These are phyloP conservation scores for Notothenia rossii DNA, from an alignment of 2,113 vertebrate genomes.

Conservation along the genomic window DNA sequence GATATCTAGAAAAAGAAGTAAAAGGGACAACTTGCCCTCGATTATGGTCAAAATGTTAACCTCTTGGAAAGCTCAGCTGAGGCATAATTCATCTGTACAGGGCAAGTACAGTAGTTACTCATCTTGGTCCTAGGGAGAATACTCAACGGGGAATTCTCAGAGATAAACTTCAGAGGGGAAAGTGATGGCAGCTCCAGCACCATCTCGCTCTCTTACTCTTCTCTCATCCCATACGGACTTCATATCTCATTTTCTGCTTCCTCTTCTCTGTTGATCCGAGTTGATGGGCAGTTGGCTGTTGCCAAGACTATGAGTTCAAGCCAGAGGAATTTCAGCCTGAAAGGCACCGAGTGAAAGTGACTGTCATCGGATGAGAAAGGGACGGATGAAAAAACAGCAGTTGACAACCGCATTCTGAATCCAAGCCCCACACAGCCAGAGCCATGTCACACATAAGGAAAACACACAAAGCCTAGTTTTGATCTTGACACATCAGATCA, in stretches of 20 bases:
- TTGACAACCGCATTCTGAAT: constrained; percentile 60
- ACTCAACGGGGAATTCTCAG: constrained; percentile 5
- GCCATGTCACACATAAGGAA: constrained; percentile 50
- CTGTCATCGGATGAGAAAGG: constrained; percentile 60
- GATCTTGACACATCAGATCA: constrained; percentile 27
- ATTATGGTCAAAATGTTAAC: background rate
- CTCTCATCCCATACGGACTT: constrained; percentile 29
- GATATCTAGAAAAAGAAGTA: background rate
- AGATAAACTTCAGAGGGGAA: constrained; percentile 19
- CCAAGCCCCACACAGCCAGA: constrained; percentile 33
- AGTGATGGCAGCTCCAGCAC: constrained; percentile 11
- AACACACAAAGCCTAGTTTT: constrained; percentile 43
- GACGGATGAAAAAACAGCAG: constrained; percentile 35
- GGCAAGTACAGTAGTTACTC: background rate
- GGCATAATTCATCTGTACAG: background rate
- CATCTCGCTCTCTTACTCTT: constrained; percentile 15
- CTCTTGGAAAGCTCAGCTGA: background rate
- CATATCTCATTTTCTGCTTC: constrained; percentile 66
- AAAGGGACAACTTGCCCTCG: background rate
- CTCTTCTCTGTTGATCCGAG: constrained; percentile 46
- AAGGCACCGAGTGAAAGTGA: constrained; percentile 71
- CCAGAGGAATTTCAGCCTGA: constrained; percentile 76
- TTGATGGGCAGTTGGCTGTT: constrained; percentile 67
- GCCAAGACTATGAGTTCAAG: constrained; percentile 55
- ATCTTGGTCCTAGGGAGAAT: background rate